A percentile compares a stretch with the other conserved stretches of the same genome.
Evolutionary conservation across 1,140 invertebrate genomes (phyloP).

Genomic region (Ectropis grisescens): DNA sequence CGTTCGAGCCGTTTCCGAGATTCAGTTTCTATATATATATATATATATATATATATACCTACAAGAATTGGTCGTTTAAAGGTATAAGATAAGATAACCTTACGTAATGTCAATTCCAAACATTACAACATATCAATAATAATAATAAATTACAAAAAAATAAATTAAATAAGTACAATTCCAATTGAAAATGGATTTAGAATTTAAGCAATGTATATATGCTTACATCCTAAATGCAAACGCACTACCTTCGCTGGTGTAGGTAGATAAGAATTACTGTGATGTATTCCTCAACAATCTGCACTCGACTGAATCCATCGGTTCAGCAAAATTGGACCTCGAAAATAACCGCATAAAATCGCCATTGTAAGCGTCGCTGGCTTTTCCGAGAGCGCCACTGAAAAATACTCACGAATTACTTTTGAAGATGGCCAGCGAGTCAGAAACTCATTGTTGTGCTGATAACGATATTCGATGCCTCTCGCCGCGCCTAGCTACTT

Average conservation of each 20-base stretch:
- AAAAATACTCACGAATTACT: constrained; percentile 60
- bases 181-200: too few relatives aligned
- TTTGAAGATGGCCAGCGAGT: constrained; percentile 55
- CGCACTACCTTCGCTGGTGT: neutral
- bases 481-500: too few relatives aligned
- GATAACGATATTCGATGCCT: constrained; percentile 29
- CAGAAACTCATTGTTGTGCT: constrained; percentile 53
- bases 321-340: neutral
- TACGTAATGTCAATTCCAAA: too few relatives aligned
- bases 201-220: neutral
- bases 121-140: too few relatives aligned
- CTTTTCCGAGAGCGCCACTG: constrained; percentile 14
- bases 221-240: constrained; percentile 1
- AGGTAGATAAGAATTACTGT: neutral
- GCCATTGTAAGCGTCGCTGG: neutral
- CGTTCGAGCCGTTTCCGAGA: too few relatives aligned
- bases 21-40: too few relatives aligned
- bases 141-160: too few relatives aligned
- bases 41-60: too few relatives aligned
- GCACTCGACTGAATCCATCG: too few relatives aligned
- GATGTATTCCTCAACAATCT: neutral
- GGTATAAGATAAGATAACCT: too few relatives aligned
- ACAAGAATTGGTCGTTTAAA: too few relatives aligned
- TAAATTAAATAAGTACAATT: too few relatives aligned
- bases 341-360: neutral